Evolutionary conservation across 2,797 vertebrate genomes (phyloP), one percentile per base, ranked within the genome.

Genomic region (Danio tinwini): DNA sequence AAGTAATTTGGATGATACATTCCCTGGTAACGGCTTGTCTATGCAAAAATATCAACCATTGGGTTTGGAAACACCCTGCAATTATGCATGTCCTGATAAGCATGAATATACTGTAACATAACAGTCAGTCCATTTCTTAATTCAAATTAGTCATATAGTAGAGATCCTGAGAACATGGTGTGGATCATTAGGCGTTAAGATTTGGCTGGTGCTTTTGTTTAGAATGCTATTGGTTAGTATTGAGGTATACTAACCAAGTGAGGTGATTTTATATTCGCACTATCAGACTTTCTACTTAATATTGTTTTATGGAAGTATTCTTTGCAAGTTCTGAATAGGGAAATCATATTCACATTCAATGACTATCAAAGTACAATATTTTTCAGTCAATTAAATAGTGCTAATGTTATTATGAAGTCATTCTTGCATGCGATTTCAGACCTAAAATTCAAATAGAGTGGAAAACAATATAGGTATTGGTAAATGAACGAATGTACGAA

Each of bases 161-260:
- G 47, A 44, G 50, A 12, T 53, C 8, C 17, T 29, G 17, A 64
- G 9, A 75, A 21, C 16, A 76, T 29, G 13, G 45, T 37, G 10
- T 21, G 19, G 5, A 37, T 61, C 44, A 47, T 45, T 58, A 42
- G 55, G 77, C 4, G 29, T 82, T 87, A 81, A 79, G 74, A 42
- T 16, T 47, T 83, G 53, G 78, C 72, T 39, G 42, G 13, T 59
- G 74, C 82, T 85, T 80, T 86, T 83, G 69, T 86, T 89, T 82
- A 78, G 64, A 85, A 82, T 12, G 53, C 29, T 29, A 29, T 29
- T 29, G 29, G 39, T 58, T 80, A 55, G 74, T 82, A 71, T 73
- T 78, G 86, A 29, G 3, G 29, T 29, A 29, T n/a, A n/a, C n/a
- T n/a, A n/a, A n/a, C n/a, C n/a, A 29, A 29, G 29, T 29, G n/a